Conservation (phyloP, 2,888 invertebrate species). For the Elysia crispata region DNA sequence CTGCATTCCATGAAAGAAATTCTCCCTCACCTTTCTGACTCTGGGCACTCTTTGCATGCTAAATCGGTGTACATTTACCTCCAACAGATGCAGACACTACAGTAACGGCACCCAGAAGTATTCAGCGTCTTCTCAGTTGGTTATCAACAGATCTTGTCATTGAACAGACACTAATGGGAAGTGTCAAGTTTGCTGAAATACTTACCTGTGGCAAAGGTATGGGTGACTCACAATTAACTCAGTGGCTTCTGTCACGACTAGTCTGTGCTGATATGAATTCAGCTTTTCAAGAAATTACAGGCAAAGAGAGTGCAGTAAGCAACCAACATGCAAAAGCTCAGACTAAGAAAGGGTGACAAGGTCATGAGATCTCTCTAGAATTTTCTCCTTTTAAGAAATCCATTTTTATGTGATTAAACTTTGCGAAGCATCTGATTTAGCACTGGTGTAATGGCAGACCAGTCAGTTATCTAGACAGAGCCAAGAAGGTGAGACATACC, state of each 20-base stretch:
- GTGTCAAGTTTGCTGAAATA: slow-evolving; percentile 46
- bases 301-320: slow-evolving; percentile 5
- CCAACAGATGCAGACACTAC: too few species aligned
- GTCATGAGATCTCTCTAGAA: slow-evolving; percentile 47
- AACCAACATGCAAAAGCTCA: slow-evolving; percentile 25
- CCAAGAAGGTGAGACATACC: slow-evolving; percentile 43
- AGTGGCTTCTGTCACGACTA: slow-evolving; percentile 42
- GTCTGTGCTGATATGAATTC: slow-evolving; percentile 38
- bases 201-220: slow-evolving; percentile 32
- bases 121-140: too few species aligned
- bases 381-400: slow-evolving; percentile 47
- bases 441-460: slow-evolving; percentile 53
- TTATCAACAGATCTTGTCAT: too few species aligned
- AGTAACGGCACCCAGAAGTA: too few species aligned
- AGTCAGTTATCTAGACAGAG: slow-evolving; percentile 49
- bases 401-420: slow-evolving; percentile 42
- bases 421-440: slow-evolving; percentile 53
- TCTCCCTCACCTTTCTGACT: too few species aligned
- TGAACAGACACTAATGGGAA: slow-evolving; percentile 50
- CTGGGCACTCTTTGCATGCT: too few species aligned
- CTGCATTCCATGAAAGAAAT: too few species aligned
- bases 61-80: too few species aligned
- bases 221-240: slow-evolving; percentile 28
- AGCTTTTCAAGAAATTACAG: slow-evolving; percentile 39
- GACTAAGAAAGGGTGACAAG: slow-evolving; percentile 32